Evolutionary conservation across 2,888 invertebrate genomes (phyloP), one percentile per base, ranked within the genome.

Genomic region (Eudasyphora cyanicolor): DNA sequence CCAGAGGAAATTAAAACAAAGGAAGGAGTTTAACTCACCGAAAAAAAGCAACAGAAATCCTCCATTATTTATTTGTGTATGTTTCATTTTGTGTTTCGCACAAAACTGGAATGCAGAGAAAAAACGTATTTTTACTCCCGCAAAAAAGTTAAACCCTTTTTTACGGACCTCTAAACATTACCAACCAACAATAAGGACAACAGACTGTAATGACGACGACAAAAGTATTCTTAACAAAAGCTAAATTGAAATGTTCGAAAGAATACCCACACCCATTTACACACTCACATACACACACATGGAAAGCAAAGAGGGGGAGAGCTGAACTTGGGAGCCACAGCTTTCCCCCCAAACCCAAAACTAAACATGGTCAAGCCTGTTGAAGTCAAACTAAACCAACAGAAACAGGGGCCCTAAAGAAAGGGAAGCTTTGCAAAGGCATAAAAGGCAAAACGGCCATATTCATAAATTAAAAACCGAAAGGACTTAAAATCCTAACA

Each of bases 401-500:
- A 29, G 27, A 73, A 74, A 64, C 8, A 27, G n/a, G n/a, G n/a
- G n/a, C n/a, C n/a, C n/a, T n/a, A n/a, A 45, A 64, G 14, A 62
- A n/a, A 29, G 64, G n/a, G 29, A 38, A 14, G 14, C 12, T 17
- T n/a, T 1, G 14, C 5, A 12, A n/a, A 14, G 42, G 42, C 12
- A 24, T n/a, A 24, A 45, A 49, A 54, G 19, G 21, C 45, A n/a
- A 49, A 64, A 71, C 27, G 32, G 38, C 21, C 57, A 73, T 35
- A 71, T 60, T 75, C 79, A 79, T 79, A 79, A 79, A 69, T 69
- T 60, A 75, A 75, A 75, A 42, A 12, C 17, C 24, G 21, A 70
- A 57, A 54, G 38, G 51, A 70, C 42, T 70, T 69, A 32, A 70
- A 70, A 70, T 51, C 24, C 69, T 4, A 60, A n/a, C n/a, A 60